These are phyloP conservation scores for Bactericera cockerelli DNA, from an alignment of 1,140 invertebrate species.

Conservation along the genomic window DNA sequence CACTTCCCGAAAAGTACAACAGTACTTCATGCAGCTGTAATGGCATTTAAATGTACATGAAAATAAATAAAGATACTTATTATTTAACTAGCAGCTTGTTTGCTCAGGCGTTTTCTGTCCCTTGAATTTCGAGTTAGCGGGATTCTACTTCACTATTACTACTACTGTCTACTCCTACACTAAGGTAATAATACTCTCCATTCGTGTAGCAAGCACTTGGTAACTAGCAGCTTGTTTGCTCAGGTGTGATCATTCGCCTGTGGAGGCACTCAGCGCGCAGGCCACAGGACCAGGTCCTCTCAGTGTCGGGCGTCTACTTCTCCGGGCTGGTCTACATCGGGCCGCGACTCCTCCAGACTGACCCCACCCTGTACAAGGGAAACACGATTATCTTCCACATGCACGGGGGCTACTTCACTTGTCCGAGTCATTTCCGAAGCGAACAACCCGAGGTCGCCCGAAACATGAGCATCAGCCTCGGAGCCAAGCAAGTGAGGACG, in stretches of 20 bases:
- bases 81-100: too few species aligned
- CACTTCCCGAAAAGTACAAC: too few species aligned
- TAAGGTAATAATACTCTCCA: too few species aligned
- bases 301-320: constrained; percentile 73
- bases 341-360: constrained; percentile 50
- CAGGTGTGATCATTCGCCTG: constrained; percentile 37
- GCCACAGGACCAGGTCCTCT: constrained; percentile 38
- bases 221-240: too few species aligned
- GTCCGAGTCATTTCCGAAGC: constrained; percentile 26
- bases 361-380: constrained; percentile 45
- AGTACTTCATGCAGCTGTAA: too few species aligned
- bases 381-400: constrained; percentile 78
- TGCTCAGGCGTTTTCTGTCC: too few species aligned
- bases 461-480: constrained; percentile 32
- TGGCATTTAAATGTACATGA: too few species aligned
- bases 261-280: constrained; percentile 33
- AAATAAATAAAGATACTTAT: too few species aligned
- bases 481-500: constrained; percentile 39
- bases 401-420: constrained; percentile 68
- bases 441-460: constrained; percentile 20
- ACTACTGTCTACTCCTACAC: too few species aligned
- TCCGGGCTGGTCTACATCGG: constrained; percentile 64
- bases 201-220: too few species aligned
- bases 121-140: too few species aligned
- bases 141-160: too few species aligned